Conservation (phyloP, 2,113 vertebrate genomes). For the Australoheros scitulus region DNA sequence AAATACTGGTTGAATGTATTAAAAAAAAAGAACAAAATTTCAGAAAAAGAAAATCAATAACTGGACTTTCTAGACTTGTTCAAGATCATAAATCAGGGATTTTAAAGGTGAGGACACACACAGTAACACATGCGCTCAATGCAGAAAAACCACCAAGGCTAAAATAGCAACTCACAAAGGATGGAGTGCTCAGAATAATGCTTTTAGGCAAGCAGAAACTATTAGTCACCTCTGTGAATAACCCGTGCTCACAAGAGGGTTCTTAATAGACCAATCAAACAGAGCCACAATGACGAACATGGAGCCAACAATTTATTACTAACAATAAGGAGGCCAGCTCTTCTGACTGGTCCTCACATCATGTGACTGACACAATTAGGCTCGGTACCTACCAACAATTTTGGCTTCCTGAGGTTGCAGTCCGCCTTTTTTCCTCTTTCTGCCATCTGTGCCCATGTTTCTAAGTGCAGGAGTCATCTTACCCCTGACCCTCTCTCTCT, state of each 20-base stretch:
- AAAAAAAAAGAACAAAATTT: rapidly evolving
- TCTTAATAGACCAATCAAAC: constrained; percentile 58
- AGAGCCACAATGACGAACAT: constrained; percentile 14
- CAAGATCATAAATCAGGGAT: neutral
- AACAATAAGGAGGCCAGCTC: neutral
- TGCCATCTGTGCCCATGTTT: constrained; percentile 49
- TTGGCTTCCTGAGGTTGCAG: constrained; percentile 18
- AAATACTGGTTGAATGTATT: neutral
- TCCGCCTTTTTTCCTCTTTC: constrained; percentile 29
- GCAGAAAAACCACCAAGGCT: neutral
- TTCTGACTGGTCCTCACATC: constrained; percentile 22
- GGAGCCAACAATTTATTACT: constrained; percentile 34
- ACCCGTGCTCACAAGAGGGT: constrained; percentile 40
- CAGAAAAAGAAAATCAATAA: neutral
- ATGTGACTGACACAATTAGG: constrained; percentile 25
- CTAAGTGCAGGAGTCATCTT: constrained; percentile 53
- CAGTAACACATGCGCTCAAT: neutral
- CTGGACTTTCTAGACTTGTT: neutral
- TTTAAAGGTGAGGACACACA: neutral
- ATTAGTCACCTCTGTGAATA: constrained; percentile 69
- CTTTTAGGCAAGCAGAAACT: constrained; percentile 38
- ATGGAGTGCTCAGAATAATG: constrained; percentile 31
- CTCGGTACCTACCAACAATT: constrained; percentile 41
- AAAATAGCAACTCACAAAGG: constrained; percentile 53
- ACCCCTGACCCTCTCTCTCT: constrained; percentile 48